phyloP scores from a whole-genome alignment of 1,140 invertebrate species.

The Drosophila navojoa region DNA sequence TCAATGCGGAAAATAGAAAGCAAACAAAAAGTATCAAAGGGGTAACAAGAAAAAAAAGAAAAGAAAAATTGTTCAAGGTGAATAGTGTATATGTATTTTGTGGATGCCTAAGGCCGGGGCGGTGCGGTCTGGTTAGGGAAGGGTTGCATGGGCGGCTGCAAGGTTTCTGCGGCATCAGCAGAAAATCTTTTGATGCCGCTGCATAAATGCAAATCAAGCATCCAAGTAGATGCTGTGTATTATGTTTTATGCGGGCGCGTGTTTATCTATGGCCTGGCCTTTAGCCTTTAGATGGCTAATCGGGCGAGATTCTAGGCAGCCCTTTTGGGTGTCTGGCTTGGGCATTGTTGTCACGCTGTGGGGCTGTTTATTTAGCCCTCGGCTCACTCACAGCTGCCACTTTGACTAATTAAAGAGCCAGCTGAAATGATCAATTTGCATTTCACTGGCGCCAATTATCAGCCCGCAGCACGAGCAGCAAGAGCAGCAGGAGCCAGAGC shows the following conservation, averaged over 20 bases:
- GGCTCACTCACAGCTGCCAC: constrained; percentile 55
- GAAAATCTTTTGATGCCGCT: constrained; percentile 52
- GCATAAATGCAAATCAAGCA: constrained; percentile 63
- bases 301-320: constrained; percentile 55
- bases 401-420: constrained; percentile 77
- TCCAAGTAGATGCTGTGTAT: constrained; percentile 20
- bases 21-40: constrained; percentile 2
- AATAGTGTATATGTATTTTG: constrained; percentile 18
- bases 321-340: constrained; percentile 3
- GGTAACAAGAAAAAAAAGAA: background rate
- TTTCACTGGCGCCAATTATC: constrained; percentile 74
- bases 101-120: background rate
- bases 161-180: constrained; percentile 24
- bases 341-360: constrained; percentile 17
- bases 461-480: constrained; percentile 38
- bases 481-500: constrained; percentile 24
- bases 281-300: constrained; percentile 57
- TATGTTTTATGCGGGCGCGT: constrained; percentile 57
- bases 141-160: too few relatives aligned
- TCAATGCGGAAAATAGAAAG: constrained; percentile 24
- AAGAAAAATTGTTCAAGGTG: constrained; percentile 30
- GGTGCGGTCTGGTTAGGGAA: too few relatives aligned
- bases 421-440: constrained; percentile 80
- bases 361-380: constrained; percentile 66
- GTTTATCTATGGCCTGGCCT: constrained; percentile 62